phyloP scores from a whole-genome alignment of 1,140 invertebrate genomes.

The Temnothorax curvispinosus region DNA sequence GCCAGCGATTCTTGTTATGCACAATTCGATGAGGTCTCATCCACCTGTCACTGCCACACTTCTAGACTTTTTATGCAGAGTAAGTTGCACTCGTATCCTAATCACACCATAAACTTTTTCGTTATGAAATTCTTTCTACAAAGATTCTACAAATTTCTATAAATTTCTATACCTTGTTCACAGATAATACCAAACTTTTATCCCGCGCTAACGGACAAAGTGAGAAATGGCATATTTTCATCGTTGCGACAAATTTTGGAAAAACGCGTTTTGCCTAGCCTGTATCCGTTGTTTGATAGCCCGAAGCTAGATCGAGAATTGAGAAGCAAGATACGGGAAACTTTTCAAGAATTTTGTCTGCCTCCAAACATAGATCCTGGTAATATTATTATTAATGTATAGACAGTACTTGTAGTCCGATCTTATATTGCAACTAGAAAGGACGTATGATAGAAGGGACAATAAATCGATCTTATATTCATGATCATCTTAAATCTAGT shows the following conservation, averaged over 20 bases:
- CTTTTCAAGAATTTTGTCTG: slow-evolving; percentile 96
- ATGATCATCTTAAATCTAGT: too few relatives aligned
- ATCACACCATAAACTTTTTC: background rate
- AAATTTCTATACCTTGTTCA: slow-evolving; percentile 65
- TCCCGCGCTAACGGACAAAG: slow-evolving; percentile 93
- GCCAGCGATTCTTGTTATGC: slow-evolving; percentile 99
- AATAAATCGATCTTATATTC: too few relatives aligned
- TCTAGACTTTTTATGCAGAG: slow-evolving; percentile 96
- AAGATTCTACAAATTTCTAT: background rate
- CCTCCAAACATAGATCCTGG: slow-evolving; percentile 85
- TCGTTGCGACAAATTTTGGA: slow-evolving; percentile 97
- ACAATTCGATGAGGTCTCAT: slow-evolving; percentile 98
- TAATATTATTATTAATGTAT: slow-evolving; percentile 62
- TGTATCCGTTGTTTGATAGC: slow-evolving; percentile 97
- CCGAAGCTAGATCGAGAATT: slow-evolving; percentile 96
- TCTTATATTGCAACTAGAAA: too few relatives aligned
- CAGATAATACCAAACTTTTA: slow-evolving; percentile 98
- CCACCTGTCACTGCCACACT: slow-evolving; percentile 97
- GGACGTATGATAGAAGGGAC: too few relatives aligned
- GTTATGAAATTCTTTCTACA: background rate
- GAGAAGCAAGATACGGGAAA: slow-evolving; percentile 93
- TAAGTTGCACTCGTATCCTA: slow-evolving; percentile 76
- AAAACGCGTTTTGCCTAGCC: slow-evolving; percentile 95
- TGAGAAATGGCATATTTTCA: slow-evolving; percentile 95
- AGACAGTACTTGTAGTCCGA: too few relatives aligned